Evolutionary conservation across 2,888 invertebrate genomes (phyloP), one percentile per base, ranked within the genome.

Genomic region (Hoplodrina ambigua): DNA sequence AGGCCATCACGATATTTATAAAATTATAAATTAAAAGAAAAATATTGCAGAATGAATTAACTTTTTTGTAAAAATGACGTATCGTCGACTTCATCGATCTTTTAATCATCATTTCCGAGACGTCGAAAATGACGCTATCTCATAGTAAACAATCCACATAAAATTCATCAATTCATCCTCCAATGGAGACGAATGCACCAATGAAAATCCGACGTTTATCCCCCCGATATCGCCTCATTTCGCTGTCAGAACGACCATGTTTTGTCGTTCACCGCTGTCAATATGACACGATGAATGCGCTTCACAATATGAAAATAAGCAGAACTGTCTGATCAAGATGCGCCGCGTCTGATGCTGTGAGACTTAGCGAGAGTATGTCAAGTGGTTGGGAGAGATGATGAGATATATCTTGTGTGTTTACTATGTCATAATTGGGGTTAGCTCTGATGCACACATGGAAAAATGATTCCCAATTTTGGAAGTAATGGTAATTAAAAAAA

Each of bases 241-340:
- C 46, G 54, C 19, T 46, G 50, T 78, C 77, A 55, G 59, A 65
- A 59, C n/a, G 60, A 60, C 66, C n/a, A 44, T 60, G 64, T 64
- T 67, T 72, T 60, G 67, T 61, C 52, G 72, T 63, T 53, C 19
- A 30, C 41, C 8, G 30, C 57, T 53, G 56, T 65, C 70, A 44
- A 57, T 64, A 49, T 57, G 62, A 50, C 60, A 11, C 60, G 54
- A 66, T 70, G 25, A 75, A 69, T 75, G 69, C 49, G 37, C 54
- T 67, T 70, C 53, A 56, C 53, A 69, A 57, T 69, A 64, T 81
- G 84, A 81, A 75, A 84, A 73, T 84, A 84, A 84, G 69, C 82
- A 81, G 84, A 56, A 56, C 60, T 70, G 68, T 25, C 60, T 11
- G 54, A 60, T 54, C 49, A 60, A 17, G 20, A 50, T 10, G 68